Percentiles rank a stretch among this genome's conserved stretches.
Evolutionary conservation across 2,113 vertebrate genomes (phyloP).

Genomic region (Apodemus speciosus): DNA sequence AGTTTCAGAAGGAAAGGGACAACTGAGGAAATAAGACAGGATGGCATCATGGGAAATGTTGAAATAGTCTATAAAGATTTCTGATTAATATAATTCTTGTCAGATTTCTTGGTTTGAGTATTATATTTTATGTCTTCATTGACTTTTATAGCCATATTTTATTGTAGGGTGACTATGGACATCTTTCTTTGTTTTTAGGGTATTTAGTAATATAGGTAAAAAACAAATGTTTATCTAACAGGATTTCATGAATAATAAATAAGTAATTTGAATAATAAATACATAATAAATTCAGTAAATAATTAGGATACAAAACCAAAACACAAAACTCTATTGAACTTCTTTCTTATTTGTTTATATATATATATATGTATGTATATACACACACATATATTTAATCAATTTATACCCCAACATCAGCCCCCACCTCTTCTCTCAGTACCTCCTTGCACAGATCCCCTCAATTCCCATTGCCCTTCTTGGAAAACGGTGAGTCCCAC

Average conservation of each 20-base stretch:
- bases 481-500: no score
- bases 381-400: no score
- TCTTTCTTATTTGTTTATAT: background rate
- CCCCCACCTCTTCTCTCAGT: no score
- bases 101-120: background rate
- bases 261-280: background rate
- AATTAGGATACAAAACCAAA: background rate
- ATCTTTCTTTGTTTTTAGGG: background rate
- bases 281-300: background rate
- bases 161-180: background rate
- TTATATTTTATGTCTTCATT: background rate
- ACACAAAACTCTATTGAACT: background rate
- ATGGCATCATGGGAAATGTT: background rate
- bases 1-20: background rate
- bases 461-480: no score
- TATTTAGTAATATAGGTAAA: background rate
- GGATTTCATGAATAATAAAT: background rate
- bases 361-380: no score
- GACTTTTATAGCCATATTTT: background rate
- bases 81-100: conserved; percentile 1
- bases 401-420: background rate
- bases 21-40: conserved; percentile 1
- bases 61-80: background rate
- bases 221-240: background rate
- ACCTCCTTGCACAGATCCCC: no score